Base-by-base conservation (phyloP, 1,140 invertebrate genomes). In the Aplysia californica region DNA sequence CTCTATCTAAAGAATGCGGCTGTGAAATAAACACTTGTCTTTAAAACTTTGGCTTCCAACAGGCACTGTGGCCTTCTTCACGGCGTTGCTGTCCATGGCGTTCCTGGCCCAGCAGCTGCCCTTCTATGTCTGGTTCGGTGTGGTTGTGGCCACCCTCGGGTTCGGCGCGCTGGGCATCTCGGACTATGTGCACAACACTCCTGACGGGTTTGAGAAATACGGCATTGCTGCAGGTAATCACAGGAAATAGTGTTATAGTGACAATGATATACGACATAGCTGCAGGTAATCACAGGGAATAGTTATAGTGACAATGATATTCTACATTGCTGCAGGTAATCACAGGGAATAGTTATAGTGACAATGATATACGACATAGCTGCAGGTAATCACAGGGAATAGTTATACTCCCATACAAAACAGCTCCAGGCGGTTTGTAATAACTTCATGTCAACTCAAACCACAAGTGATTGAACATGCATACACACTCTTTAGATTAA, bases 41-140 rank as follows among this genome's bases (percentile, higher is more conserved):
- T n/a, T n/a, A n/a, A n/a, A n/a, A n/a, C n/a, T n/a, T n/a, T n/a
- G n/a, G n/a, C n/a, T n/a, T n/a, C n/a, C n/a, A n/a, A n/a, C 39
- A 75, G 72, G 72, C 10, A 75, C 72, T 21, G 61, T 50, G n/a
- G 41, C 72, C 6, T n/a, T 75, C 10, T 75, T 75, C 33, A 66
- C 41, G 4, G 61, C 72, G 23, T 36, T 75, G 26, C 31, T 75
- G 39, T 23, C 59, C 2, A 44, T 75, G 36, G 36, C 72, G 26
- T 75, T 75, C 36, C 39, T 75, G 39, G 72, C 72, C 21, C 59
- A 75, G 29, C 72, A 75, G 39, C 38, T 75, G 21, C 31, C 39
- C 1, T 44, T 58, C 20, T 66, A 75, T 66, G 61, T 75, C 2
- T 75, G 72, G 72, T 41, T 75, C 35, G 72, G 72, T 20, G 41